A percentile compares a stretch with the other conserved stretches of the same genome.
Conservation (phyloP, 2,797 vertebrate species). For the Pangasius larnaudii region DNA sequence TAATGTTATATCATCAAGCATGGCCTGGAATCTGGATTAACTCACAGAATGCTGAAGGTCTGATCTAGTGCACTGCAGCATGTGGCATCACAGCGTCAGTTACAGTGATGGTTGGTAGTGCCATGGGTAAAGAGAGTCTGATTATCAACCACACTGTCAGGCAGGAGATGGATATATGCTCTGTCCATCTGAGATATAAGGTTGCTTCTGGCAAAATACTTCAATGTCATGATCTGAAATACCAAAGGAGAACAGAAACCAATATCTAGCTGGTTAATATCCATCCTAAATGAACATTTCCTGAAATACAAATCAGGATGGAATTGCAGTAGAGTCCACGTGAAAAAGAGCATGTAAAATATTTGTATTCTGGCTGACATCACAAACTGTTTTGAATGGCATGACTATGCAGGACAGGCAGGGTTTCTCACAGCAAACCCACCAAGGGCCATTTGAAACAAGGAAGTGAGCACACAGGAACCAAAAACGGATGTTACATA, state of each 20-base stretch:
- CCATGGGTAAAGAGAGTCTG: background rate
- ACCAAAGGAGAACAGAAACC: constrained; percentile 1
- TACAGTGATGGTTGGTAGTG: background rate
- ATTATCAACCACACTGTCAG: background rate
- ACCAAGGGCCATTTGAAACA: background rate
- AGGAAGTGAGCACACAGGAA: constrained; percentile 27
- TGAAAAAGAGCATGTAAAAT: constrained; percentile 1
- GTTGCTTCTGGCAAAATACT: background rate
- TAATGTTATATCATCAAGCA: constrained; percentile 75
- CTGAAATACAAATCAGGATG: background rate
- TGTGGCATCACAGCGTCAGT: background rate
- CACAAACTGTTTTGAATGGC: background rate
- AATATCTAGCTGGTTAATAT: background rate
- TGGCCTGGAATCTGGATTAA: constrained; percentile 70
- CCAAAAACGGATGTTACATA: constrained; percentile 12
- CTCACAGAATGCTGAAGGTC: constrained; percentile 56
- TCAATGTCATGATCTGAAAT: background rate
- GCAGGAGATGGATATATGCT: background rate
- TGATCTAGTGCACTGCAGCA: constrained; percentile 34
- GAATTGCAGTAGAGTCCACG: background rate
- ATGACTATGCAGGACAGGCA: background rate
- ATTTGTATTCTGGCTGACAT: background rate
- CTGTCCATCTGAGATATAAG: background rate
- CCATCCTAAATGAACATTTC: background rate
- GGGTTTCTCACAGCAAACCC: background rate